phyloP scores from a whole-genome alignment of 2,888 invertebrate species.

The Stictocephala bisonia region DNA sequence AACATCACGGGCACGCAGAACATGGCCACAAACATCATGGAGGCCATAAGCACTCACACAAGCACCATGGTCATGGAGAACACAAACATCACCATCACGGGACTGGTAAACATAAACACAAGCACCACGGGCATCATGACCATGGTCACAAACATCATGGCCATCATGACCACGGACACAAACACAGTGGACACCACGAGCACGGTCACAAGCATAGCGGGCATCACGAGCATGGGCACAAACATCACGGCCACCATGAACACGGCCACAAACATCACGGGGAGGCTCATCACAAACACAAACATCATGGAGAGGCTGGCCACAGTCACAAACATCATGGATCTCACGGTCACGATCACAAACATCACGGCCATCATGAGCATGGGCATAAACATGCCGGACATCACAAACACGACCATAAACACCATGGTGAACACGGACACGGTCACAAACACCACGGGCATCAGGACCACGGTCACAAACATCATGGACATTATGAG shows the following conservation, averaged over 20 bases:
- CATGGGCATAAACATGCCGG: conserved; percentile 48
- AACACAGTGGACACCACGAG: conserved; percentile 47
- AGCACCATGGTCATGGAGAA: conserved; percentile 40
- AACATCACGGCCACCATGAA: conserved; percentile 51
- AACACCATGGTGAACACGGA: conserved; percentile 26
- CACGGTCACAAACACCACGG: conserved; percentile 33
- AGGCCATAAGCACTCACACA: conserved; percentile 16
- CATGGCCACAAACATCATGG: conserved; percentile 31
- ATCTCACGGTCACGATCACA: conserved; percentile 50
- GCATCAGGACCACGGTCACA: too few species aligned
- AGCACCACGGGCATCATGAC: conserved; percentile 48
- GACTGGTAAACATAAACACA: conserved; percentile 48
- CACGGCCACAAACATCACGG: conserved; percentile 54
- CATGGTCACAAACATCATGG: conserved; percentile 50
- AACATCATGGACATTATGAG: conserved; percentile 22
- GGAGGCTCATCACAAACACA: conserved; percentile 50
- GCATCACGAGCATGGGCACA: conserved; percentile 48
- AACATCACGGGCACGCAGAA: conserved; percentile 49
- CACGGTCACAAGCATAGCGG: conserved; percentile 53
- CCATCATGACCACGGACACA: conserved; percentile 41
- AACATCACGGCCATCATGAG: too few species aligned
- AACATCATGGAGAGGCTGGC: conserved; percentile 51
- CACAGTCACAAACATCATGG: conserved; percentile 53
- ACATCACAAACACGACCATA: not conserved
- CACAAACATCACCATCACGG: conserved; percentile 54